Base-by-base conservation (phyloP, 2,797 vertebrate genomes). In the Gymnodraco acuticeps region DNA sequence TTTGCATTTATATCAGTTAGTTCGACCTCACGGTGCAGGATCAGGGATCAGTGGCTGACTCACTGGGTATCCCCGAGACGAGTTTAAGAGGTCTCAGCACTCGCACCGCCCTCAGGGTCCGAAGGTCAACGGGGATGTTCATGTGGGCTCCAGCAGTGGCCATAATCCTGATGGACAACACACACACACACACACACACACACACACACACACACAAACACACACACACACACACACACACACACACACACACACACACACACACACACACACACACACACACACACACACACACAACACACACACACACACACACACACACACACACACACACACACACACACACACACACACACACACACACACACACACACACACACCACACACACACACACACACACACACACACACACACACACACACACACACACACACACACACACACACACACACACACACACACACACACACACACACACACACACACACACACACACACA, bases 51-150 rank as follows among this genome's bases (percentile, higher is more conserved):
- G 78, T 27, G 52, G 55, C 3, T 47, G 51, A 96, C 98, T 98
- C 94, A 99, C 98, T 99, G 62, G 98, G 98, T 86, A 99, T 99
- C 84, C 98, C 98, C 0, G 98, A 99, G 86, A 99, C 98, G 0
- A 99, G 98, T 91, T 99, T 99, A 83, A 99, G 96, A 7, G 98
- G 98, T 74, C 98, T 93, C 84, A 99, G 95, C 73, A 99, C 98
- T 1, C 98, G 96, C 65, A 99, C 98, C 0, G 98, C 98, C 70
- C 98, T 95, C 87, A 99, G 95, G 0, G 98, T 99, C 87, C 98
- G 95, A 83, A 99, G 95, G 91, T 99, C 98, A 68, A 99, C 97
- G 0, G 98, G 98, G 64, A 98, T 99, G 94, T 99, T 99, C 96
- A 99, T 99, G 92, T 99, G 97, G 5, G 98, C 97, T 53, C 97